Base-by-base conservation (phyloP, 2,113 vertebrate genomes). In the Naja naja region DNA sequence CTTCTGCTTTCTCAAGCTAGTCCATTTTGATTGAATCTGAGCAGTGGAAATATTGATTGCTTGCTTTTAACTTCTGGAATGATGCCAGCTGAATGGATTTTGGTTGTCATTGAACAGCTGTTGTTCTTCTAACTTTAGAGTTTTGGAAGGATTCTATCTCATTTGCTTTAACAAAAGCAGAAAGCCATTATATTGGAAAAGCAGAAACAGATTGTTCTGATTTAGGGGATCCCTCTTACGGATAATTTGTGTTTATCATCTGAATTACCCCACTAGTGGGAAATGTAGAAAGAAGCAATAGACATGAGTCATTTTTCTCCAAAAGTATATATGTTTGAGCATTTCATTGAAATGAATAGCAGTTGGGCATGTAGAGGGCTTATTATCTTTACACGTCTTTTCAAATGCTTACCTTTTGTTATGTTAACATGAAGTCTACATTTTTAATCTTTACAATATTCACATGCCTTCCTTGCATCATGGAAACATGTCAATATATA, bases 61-160 rank as follows among this genome's bases (percentile, higher is more conserved):
- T 91, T 93, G 93, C 93, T 92, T 93, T 93, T 93, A 93, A 89
- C 74, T 91, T 93, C 74, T 93, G 90, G 90, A 89, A 91, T 20
- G 74, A 54, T 69, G 87, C 93, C 90, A 93, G 69, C 69, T 64
- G 90, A 89, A 89, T 89, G 74, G 93, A 89, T 93, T 93, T 91
- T 91, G 74, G 27, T 91, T 93, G 69, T 91, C 54, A 39, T 89
- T 39, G 53, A 89, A 86, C 81, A 45, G 39, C 9, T 49, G 23
- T 58, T 89, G 25, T 27, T 89, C 16, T 60, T 60, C 25, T 60
- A 23, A 86, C 54, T 69, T 85, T n/a, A 91, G n/a, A 45, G 27
- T 56, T 85, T 89, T 89, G 74, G 87, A 69, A 90, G 18, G 56
- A 30, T 87, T 87, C 55, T 90, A 23, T 58, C 0, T 0, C 1